Base-by-base conservation (phyloP, 1,140 invertebrate species). In the Apis mellifera region DNA sequence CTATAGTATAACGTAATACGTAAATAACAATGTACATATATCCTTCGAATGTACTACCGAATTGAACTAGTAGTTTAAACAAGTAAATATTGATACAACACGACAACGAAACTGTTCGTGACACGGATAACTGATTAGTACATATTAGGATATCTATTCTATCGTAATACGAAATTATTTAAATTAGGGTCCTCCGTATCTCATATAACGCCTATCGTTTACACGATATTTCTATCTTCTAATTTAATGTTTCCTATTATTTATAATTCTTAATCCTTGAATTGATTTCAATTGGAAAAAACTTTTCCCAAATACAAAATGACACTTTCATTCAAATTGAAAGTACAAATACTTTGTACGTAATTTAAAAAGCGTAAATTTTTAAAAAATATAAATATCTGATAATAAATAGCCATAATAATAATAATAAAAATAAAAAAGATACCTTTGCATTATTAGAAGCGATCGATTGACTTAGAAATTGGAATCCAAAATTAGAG, bases 101-200 rank as follows among this genome's bases (percentile, higher is more conserved):
- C 23, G 48, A 42, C 3, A 26, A 32, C 12, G 2, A 64, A 32
- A 23, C 55, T 52, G 69, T 54, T 73, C 79, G 79, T 82, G 72
- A 82, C 52, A 82, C 54, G 72, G 42, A 55, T 76, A 68, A 57
- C 26, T 60, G 54, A 82, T 76, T 82, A 82, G 71, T 75, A 82
- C 70, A 80, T 80, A 74, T 74, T 80, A 80, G 78, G 59, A 26
- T 48, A 74, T 65, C 70, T 32, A 23, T 64, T 73, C 15, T 9
- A 23, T 60, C 50, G 62, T 80, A 66, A 80, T 74, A 54, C n/a
- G 32, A 52, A 54, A 57, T 74, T 74, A 74, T 74, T 80, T 79
- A 79, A 79, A 79, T 79, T 17, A 72, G 77, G 23, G 7, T 26
- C 13, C 21, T 19, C 3, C 11, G 32, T 11, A n/a, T 23, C 21